phyloP scores from a whole-genome alignment of 2,113 vertebrate genomes.

The Sigmodon hispidus region DNA sequence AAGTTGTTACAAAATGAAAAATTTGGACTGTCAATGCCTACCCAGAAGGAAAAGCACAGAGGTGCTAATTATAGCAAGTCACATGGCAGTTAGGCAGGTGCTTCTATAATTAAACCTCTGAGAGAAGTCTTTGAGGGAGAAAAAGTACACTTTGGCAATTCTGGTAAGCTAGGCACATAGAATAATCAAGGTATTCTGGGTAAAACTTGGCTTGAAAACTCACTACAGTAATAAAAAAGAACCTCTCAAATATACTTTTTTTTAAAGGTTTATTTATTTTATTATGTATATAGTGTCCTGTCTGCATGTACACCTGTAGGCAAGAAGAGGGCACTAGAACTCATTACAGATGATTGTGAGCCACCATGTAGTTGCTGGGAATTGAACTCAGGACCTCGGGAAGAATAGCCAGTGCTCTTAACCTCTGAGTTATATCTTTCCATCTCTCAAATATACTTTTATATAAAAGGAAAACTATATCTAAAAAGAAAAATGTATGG shows the following conservation, averaged over 20 bases:
- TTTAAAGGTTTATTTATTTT: too few species aligned
- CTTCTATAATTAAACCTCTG: neutral
- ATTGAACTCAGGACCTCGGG: too few species aligned
- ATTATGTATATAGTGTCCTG: too few species aligned
- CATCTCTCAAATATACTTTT: neutral
- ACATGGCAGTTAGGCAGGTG: neutral
- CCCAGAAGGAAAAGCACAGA: slow-evolving; percentile 4
- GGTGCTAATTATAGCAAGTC: neutral
- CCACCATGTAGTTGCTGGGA: too few species aligned
- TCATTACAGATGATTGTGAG: too few species aligned
- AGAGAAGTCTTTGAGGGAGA: neutral
- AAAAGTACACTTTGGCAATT: neutral
- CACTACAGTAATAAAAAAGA: neutral
- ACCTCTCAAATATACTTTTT: neutral
- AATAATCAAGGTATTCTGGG: neutral
- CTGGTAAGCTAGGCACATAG: neutral
- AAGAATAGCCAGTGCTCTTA: too few species aligned
- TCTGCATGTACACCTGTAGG: too few species aligned
- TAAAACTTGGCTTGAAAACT: slow-evolving; percentile 22
- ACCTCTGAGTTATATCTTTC: too few species aligned
- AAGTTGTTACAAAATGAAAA: slow-evolving; percentile 12
- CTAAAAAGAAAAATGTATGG: too few species aligned
- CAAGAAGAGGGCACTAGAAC: too few species aligned
- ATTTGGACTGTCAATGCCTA: neutral
- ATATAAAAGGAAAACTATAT: neutral